Base-by-base conservation (phyloP, 2,113 vertebrate genomes). In the Pseudolaguvia tuberculata region DNA sequence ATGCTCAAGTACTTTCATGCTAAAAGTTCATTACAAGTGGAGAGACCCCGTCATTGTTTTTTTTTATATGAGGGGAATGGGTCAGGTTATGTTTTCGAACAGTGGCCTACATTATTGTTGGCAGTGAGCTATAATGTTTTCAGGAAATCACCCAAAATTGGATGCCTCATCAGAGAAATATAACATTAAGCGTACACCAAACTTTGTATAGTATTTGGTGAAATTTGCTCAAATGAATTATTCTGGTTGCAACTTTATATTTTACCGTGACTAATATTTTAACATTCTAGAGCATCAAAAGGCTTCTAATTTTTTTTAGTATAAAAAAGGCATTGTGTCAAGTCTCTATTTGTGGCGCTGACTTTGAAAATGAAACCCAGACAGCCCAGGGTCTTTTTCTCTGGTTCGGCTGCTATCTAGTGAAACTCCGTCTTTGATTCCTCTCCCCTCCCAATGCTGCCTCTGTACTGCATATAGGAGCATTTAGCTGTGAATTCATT, bases 1-100 rank as follows among this genome's bases (percentile, higher is more conserved):
- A 93, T 92, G 93, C 93, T 91, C 92, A 94, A 94, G 92, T 93
- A 94, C 93, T 94, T 93, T 94, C 87, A 91, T 94, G 91, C 91
- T 94, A 93, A 42, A 96, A 96, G 93, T 95, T 96, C 92, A 94
- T 95, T 94, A 93, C 91, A 91, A 93, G 90, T 89, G 72, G 63
- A 80, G 82, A 70, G 72, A 84, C 53, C 67, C 75, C 52, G 66
- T 76, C 78, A 65, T 53, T 72, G 55, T 73, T 78, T 83, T 79
- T 73, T 78, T 83, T 79, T 71, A 80, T 83, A 80, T 35, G 82
- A 47, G 80, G 56, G 51, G 78, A 77, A 92, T 89, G 89, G 87
- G 86, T 89, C 90, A 88, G 87, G 76, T 72, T 56, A 81, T 23
- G 23, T 75, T 83, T 83, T 78, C 83, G 48, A 78, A 82, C 91